A percentile compares a stretch with the other conserved stretches of the same genome.
Evolutionary conservation across 2,888 invertebrate species (phyloP).

Genomic region (Cotesia congregata): DNA sequence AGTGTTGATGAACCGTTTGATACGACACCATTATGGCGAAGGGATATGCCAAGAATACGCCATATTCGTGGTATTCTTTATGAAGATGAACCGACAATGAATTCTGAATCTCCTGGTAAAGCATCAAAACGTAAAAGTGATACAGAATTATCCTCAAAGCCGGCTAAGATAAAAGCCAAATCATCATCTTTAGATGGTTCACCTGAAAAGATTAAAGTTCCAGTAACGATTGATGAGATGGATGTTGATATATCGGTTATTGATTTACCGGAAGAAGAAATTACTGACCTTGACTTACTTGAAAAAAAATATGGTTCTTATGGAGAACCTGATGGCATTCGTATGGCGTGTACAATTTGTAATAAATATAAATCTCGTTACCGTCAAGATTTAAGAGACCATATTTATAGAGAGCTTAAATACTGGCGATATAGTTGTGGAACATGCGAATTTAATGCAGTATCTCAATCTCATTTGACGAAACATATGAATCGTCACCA

Average conservation of each 20-base stretch:
- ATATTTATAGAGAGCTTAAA: conserved; percentile 78
- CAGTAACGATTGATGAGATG: conserved; percentile 17
- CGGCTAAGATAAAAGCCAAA: conserved; percentile 55
- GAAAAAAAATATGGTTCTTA: conserved; percentile 61
- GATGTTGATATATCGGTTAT: neutral
- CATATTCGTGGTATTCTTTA: conserved; percentile 76
- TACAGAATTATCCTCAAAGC: conserved; percentile 47
- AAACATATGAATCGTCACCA: conserved; percentile 33
- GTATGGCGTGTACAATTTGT: conserved; percentile 77
- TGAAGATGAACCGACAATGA: conserved; percentile 70
- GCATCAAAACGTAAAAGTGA: conserved; percentile 56
- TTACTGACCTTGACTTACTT: neutral
- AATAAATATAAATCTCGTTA: conserved; percentile 73
- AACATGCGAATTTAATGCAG: conserved; percentile 74
- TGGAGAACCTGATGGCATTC: conserved; percentile 73
- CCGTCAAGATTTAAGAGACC: conserved; percentile 76
- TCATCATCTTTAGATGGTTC: conserved; percentile 52
- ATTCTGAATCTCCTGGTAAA: conserved; percentile 50
- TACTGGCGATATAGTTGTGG: conserved; percentile 77
- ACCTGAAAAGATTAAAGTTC: conserved; percentile 18
- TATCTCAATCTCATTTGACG: conserved; percentile 51
- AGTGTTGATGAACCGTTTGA: conserved; percentile 69
- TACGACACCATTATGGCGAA: conserved; percentile 76
- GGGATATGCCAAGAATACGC: conserved; percentile 73
- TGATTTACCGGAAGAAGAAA: neutral